A percentile compares a stretch with the other conserved stretches of the same genome.
phyloP scores from a whole-genome alignment of 2,113 vertebrate genomes.

The Scomber japonicus region DNA sequence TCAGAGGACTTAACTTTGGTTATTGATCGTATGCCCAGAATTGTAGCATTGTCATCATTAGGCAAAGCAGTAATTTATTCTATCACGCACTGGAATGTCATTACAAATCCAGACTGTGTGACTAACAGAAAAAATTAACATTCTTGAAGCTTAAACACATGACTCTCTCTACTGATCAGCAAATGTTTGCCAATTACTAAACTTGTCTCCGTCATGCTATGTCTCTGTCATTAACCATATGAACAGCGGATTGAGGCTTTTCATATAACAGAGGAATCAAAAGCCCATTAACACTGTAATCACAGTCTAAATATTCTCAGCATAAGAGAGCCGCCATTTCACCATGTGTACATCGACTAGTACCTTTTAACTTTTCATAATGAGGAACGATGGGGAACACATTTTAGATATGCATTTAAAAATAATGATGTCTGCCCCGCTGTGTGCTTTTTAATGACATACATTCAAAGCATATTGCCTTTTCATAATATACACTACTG shows the following conservation, averaged over 20 bases:
- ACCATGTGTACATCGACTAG: too few relatives aligned
- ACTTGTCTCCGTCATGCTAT: slow-evolving; percentile 47
- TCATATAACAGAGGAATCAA: neutral
- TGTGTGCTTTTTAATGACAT: too few relatives aligned
- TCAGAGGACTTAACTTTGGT: slow-evolving; percentile 18
- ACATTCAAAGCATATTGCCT: too few relatives aligned
- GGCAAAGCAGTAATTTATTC: slow-evolving; percentile 50
- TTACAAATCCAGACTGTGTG: slow-evolving; percentile 46
- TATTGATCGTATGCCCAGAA: slow-evolving; percentile 46
- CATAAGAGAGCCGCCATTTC: too few relatives aligned
- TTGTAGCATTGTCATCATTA: slow-evolving; percentile 56
- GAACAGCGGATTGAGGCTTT: slow-evolving; percentile 4
- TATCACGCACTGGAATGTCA: slow-evolving; percentile 39
- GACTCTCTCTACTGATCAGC: slow-evolving; percentile 52
- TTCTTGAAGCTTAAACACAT: slow-evolving; percentile 45
- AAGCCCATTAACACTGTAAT: slow-evolving; percentile 2
- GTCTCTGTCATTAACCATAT: slow-evolving; percentile 32
- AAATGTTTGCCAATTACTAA: slow-evolving; percentile 61
- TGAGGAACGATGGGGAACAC: too few relatives aligned
- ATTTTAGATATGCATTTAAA: too few relatives aligned
- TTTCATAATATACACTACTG: too few relatives aligned
- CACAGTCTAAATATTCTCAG: neutral
- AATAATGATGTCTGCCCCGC: too few relatives aligned
- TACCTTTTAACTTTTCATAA: too few relatives aligned
- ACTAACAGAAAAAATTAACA: slow-evolving; percentile 58